phyloP scores from a whole-genome alignment of 2,797 vertebrate genomes.

The Mormyrus hasselquistii region DNA sequence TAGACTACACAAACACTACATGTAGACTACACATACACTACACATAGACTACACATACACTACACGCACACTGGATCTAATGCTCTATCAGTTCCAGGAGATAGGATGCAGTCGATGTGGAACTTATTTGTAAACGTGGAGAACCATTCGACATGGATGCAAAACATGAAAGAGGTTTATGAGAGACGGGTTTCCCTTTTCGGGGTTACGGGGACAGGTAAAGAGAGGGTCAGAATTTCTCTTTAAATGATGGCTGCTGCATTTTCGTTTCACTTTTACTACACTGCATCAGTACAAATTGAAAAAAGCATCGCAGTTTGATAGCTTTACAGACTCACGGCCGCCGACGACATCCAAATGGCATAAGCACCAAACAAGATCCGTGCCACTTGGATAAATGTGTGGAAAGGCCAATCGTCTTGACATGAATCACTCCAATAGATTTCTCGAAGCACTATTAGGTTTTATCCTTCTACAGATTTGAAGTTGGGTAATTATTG shows the following conservation, averaged over 20 bases:
- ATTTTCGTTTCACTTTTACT: not conserved
- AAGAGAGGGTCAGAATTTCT: not conserved
- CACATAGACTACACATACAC: not conserved
- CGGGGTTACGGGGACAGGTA: not conserved
- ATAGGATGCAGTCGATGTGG: not conserved
- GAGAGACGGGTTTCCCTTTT: not conserved
- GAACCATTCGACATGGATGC: not conserved
- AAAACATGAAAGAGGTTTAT: not conserved
- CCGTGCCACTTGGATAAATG: not conserved
- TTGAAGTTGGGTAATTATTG: slow-evolving; percentile 20
- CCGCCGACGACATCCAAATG: not conserved
- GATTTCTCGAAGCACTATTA: not conserved
- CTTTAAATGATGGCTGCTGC: not conserved
- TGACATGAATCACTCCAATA: slow-evolving; percentile 11
- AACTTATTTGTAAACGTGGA: not conserved
- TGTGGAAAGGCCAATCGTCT: not conserved
- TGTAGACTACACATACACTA: no score
- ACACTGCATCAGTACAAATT: not conserved
- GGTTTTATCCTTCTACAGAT: slow-evolving; percentile 17
- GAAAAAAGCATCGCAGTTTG: not conserved
- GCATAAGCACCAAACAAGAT: not conserved
- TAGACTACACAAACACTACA: not conserved
- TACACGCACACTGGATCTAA: not conserved
- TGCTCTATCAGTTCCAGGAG: not conserved
- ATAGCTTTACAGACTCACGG: not conserved